Base-by-base conservation (phyloP, 1,140 invertebrate genomes). In the Macrobrachium nipponense region DNA sequence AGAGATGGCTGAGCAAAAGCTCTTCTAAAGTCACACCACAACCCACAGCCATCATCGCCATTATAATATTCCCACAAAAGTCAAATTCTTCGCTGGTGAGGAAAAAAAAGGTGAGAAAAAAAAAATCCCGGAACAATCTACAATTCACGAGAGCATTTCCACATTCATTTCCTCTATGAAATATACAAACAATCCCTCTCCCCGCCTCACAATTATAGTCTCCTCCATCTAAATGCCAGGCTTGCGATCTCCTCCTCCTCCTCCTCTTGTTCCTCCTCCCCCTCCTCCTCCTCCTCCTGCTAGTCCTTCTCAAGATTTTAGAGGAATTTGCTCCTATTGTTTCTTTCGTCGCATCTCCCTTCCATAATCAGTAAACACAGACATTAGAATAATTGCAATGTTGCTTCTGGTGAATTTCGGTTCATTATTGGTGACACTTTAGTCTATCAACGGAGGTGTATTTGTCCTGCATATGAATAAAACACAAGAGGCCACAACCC, bases 401-500 rank as follows among this genome's bases (percentile, higher is more conserved):
- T 85, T 68, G 82, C 82, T 85, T 85, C 82, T 85, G 82, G 82
- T 66, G 82, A 85, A 85, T 85, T 85, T 86, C 84, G 73, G 77
- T 86, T 86, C 77, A 80, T 86, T 86, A 86, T 86, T 86, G 84
- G 84, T 86, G 84, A 86, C 84, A 86, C 84, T 86, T 86, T 80
- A 86, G 77, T 86, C 84, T 86, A 86, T 86, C 84, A 86, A 80
- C 77, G 78, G 66, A 86, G 84, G 84, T 86, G 84, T 86, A 80
- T 86, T 86, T 86, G 84, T 86, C 84, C 84, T 86, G 84, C 84
- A 86, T 86, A 86, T 86, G 75, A 73, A 86, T 86, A 86, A 17
- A 62, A 51, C 84, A 75, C 84, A 86, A 86, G 84, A 60, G 20
- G 14, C 84, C 77, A 80, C 77, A 86, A 80, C 68, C 84, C 77